These are phyloP conservation scores for Sphyrna mokarran DNA, from an alignment of 2,113 vertebrate genomes.

Conservation along the genomic window DNA sequence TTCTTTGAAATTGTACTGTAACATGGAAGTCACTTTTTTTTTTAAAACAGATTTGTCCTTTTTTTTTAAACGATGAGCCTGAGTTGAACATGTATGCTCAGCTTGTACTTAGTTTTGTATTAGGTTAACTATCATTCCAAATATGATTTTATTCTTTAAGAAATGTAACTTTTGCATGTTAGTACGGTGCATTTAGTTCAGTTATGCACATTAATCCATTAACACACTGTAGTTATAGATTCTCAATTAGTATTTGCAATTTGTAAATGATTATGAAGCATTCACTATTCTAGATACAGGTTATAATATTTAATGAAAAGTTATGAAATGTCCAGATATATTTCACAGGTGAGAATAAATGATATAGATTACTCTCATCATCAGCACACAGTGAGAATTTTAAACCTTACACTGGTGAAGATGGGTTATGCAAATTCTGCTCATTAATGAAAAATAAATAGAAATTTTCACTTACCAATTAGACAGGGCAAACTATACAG, in stretches of 20 bases:
- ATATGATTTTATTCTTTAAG: not conserved
- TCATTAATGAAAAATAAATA: not conserved
- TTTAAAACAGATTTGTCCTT: not conserved
- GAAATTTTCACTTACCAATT: conserved; percentile 22
- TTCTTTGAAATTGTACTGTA: not conserved
- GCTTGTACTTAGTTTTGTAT: not conserved
- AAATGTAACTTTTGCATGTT: not conserved
- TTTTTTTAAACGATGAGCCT: not conserved
- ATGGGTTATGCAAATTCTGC: not conserved
- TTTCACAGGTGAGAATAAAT: conserved; percentile 19
- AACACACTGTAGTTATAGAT: not conserved
- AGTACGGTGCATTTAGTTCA: not conserved
- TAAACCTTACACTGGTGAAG: not conserved
- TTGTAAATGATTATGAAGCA: not conserved
- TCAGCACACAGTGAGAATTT: not conserved
- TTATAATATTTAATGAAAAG: not conserved
- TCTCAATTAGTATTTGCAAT: not conserved
- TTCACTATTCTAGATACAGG: not conserved
- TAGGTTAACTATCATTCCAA: not conserved
- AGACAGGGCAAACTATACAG: not conserved
- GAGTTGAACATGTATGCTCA: not conserved
- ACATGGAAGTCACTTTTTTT: not conserved
- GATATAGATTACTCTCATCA: not conserved
- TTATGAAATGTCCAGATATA: not conserved
- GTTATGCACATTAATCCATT: not conserved